These are phyloP conservation scores for Unio delphinus DNA, from an alignment of 2,888 invertebrate genomes.

Conservation along the genomic window DNA sequence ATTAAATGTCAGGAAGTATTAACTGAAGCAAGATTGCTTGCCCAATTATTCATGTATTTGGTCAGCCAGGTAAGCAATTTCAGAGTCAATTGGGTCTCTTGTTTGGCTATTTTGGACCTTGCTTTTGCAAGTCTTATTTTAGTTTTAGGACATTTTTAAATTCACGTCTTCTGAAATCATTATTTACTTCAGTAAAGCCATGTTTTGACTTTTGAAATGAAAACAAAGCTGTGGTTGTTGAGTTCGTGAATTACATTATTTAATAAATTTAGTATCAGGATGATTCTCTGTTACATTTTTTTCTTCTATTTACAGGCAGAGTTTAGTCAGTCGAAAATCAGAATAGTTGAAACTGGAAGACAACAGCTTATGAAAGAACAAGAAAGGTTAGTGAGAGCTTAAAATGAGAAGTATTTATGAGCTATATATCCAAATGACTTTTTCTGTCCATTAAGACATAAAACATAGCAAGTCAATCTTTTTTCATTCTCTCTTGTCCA, in stretches of 20 bases:
- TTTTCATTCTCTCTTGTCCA: not conserved
- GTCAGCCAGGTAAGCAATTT: too few relatives aligned
- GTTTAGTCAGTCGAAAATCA: constrained; percentile 62
- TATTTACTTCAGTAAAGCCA: too few relatives aligned
- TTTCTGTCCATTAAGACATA: not conserved
- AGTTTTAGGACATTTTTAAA: too few relatives aligned
- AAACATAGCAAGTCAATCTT: not conserved
- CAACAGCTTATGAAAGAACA: constrained; percentile 54
- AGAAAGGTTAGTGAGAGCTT: constrained; percentile 48
- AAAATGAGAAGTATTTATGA: not conserved
- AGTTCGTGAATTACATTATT: not conserved
- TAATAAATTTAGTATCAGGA: not conserved
- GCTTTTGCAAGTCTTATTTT: too few relatives aligned
- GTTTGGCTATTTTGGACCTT: too few relatives aligned
- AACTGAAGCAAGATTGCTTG: too few relatives aligned
- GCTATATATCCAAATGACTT: not conserved
- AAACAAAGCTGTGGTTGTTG: too few relatives aligned
- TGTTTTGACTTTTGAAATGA: too few relatives aligned
- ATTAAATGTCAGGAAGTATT: too few relatives aligned
- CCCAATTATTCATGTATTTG: too few relatives aligned
- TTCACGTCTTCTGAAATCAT: too few relatives aligned
- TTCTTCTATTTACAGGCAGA: constrained; percentile 56
- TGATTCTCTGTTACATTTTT: not conserved
- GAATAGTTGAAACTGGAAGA: constrained; percentile 56
- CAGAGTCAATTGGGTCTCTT: too few relatives aligned